Conservation (phyloP, 1,140 invertebrate genomes). For the Gyrodactylus salaris region DNA sequence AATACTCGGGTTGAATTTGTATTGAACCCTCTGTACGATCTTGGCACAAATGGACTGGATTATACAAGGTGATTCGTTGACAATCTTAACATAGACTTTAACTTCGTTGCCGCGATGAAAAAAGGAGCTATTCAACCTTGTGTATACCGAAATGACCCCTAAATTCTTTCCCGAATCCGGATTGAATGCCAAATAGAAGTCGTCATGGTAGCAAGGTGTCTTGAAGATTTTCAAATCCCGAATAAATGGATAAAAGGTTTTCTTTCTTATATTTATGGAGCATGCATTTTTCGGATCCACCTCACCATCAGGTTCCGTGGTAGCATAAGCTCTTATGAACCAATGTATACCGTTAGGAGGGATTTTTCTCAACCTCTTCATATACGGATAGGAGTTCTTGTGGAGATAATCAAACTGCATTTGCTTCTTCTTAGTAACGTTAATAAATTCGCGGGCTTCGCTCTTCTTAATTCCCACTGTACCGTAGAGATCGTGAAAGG, state of each 20-base stretch:
- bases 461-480: not conserved
- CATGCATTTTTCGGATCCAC: not conserved
- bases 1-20: not conserved
- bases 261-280: not conserved
- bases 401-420: not conserved
- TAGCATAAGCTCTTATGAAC: not conserved
- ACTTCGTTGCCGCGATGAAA: not conserved
- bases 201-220: not conserved
- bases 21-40: not conserved
- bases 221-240: not conserved
- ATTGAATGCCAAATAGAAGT: not conserved
- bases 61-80: not conserved
- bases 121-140: not conserved
- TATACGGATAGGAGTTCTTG: not conserved
- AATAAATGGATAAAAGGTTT: not conserved
- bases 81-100: not conserved
- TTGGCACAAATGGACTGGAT: not conserved
- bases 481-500: not conserved
- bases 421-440: not conserved
- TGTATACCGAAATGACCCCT: not conserved
- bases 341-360: not conserved
- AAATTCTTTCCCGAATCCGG: not conserved
- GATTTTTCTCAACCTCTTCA: not conserved
- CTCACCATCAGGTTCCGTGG: not conserved
- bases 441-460: not conserved